Percentiles rank a stretch among this genome's conserved stretches.
These are phyloP conservation scores for Artemia sp. DNA, from an alignment of 2,888 invertebrate genomes.

Conservation along the genomic window DNA sequence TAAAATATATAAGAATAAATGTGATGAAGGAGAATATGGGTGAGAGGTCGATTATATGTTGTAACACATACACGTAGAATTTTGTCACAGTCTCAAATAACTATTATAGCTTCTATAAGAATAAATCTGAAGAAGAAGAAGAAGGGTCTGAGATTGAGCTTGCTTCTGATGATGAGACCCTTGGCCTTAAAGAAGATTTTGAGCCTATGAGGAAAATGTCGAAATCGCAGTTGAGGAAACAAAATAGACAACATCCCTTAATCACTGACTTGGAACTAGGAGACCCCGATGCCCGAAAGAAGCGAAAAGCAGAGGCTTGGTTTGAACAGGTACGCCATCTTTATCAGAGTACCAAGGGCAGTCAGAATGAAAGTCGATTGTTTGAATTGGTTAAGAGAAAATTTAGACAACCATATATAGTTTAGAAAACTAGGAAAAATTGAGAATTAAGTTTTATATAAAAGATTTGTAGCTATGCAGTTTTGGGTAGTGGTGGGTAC, in stretches of 20 bases:
- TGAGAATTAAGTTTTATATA: neutral
- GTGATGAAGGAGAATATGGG: constrained; percentile 26
- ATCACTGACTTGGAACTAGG: constrained; percentile 61
- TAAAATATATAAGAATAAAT: too few species aligned
- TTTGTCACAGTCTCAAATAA: too few species aligned
- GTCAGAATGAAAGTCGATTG: neutral
- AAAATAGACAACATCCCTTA: constrained; percentile 39
- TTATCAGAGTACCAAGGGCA: neutral
- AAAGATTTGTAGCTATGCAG: neutral
- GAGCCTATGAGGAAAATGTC: constrained; percentile 35
- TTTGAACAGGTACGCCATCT: constrained; percentile 45
- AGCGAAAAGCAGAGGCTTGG: constrained; percentile 67
- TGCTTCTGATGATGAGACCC: constrained; percentile 24
- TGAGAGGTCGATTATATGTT: constrained; percentile 24
- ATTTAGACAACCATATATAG: neutral
- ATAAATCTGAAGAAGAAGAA: constrained; percentile 29
- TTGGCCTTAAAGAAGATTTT: constrained; percentile 14
- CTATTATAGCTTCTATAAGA: constrained; percentile 26
- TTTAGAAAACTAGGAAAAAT: too few species aligned
- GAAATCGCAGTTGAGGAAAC: constrained; percentile 25
- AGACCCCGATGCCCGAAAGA: constrained; percentile 50
- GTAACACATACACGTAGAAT: too few species aligned
- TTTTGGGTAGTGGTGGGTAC: neutral
- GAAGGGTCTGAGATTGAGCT: constrained; percentile 27
- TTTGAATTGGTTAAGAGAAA: neutral